Base-by-base conservation (phyloP, 2,797 vertebrate genomes). In the Lutra lutra region DNA sequence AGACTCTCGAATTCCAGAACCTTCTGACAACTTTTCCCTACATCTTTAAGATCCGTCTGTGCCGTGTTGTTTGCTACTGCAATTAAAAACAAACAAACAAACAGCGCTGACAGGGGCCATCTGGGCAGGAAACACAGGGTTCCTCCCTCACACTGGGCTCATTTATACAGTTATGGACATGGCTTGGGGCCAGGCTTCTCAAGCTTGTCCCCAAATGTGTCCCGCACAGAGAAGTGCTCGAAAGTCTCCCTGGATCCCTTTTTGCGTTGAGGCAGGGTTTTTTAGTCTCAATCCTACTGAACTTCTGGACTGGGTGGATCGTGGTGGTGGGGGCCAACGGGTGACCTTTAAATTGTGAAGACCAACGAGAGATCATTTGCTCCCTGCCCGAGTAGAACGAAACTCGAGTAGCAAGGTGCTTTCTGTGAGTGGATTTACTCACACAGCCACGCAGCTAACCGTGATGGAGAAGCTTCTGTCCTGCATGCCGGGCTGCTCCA, bases 371-470 rank as follows among this genome's bases (percentile, higher is more conserved):
- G 12, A 17, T 12, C 11, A 23, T 35, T 23, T 18, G 83, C 64
- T 35, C 32, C 43, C 27, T 35, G 7, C 20, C 9, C 0, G 32
- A 3, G 32, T 3, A 7, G 32, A 14, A 32, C 46, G 21, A 32
- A 17, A 15, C 64, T 27, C 5, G 3, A 20, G n/a, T 4, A 12
- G n/a, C n/a, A 13, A 54, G 6, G 3, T 20, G 46, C 20, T 13
- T 51, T 54, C 46, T 27, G 3, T 1, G n/a, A 54, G 64, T 0
- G 72, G 40, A 6, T 18, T 17, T 35, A 13, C 12, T 35, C 12
- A 21, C 2, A 21, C 5, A 5, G 12, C 23, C 66, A 1, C 0
- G 11, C 17, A 2, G 25, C 51, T n/a, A 3, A 32, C 23, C 17
- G 17, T 5, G 35, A 56, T 1, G 3, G 48, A 48, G 51, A 8